phyloP scores from a whole-genome alignment of 1,140 invertebrate species.

The Drosophila asahinai region DNA sequence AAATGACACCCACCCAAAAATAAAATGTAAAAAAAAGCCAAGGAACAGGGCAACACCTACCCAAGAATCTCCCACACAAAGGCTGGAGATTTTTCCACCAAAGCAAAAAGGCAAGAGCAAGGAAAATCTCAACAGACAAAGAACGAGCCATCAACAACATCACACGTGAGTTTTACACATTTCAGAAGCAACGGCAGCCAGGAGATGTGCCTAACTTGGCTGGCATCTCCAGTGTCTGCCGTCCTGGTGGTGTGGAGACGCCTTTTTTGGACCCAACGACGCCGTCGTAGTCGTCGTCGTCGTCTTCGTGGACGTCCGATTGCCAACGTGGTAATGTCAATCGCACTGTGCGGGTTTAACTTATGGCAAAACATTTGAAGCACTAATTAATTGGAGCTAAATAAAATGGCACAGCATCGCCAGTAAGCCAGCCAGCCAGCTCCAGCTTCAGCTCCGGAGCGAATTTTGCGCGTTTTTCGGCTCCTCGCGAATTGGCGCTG shows the following conservation, averaged over 20 bases:
- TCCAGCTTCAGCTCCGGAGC: conserved; percentile 24
- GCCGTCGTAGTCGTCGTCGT: conserved; percentile 30
- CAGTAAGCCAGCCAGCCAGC: conserved; percentile 25
- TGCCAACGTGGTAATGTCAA: conserved; percentile 80
- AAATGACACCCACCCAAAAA: conserved; percentile 40
- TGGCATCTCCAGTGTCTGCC: conserved; percentile 30
- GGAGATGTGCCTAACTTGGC: conserved; percentile 57
- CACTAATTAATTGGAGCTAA: conserved; percentile 85
- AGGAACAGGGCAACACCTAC: conserved; percentile 39
- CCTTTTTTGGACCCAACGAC: conserved; percentile 44
- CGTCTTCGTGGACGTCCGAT: conserved; percentile 57
- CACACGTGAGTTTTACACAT: conserved; percentile 83
- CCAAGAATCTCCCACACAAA: conserved; percentile 59
- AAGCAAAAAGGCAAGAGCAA: conserved; percentile 1
- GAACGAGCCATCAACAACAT: conserved; percentile 74
- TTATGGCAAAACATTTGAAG: conserved; percentile 85
- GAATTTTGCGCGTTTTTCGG: conserved; percentile 52
- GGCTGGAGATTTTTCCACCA: conserved; percentile 11
- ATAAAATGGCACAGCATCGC: conserved; percentile 83
- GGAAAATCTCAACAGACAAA: conserved; percentile 19
- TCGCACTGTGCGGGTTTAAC: conserved; percentile 83
- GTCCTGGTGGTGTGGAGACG: conserved; percentile 39
- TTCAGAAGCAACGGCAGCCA: conserved; percentile 74
- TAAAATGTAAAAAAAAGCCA: not conserved
- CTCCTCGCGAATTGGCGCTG: conserved; percentile 65